phyloP scores from a whole-genome alignment of 2,888 invertebrate genomes.

The Drosophila prostipennis region DNA sequence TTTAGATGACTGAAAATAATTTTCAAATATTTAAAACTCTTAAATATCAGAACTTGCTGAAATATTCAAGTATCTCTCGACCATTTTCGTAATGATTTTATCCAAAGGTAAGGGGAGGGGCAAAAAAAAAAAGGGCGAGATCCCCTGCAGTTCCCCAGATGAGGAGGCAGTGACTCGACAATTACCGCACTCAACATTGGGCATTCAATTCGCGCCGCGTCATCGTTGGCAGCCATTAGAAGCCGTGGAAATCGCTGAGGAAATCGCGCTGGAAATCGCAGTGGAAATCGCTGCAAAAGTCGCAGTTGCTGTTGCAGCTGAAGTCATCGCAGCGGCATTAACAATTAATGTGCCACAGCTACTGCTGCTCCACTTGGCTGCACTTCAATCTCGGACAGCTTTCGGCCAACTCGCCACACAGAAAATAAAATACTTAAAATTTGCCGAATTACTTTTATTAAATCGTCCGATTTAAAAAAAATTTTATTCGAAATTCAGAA shows the following conservation, averaged over 20 bases:
- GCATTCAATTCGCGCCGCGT: slow-evolving; percentile 23
- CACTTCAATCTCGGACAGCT: slow-evolving; percentile 7
- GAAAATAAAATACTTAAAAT: neutral
- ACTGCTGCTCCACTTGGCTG: slow-evolving; percentile 15
- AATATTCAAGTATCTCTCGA: neutral
- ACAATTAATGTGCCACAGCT: slow-evolving; percentile 31
- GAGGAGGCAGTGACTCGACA: slow-evolving; percentile 20
- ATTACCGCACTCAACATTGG: slow-evolving; percentile 15
- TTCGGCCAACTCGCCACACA: neutral
- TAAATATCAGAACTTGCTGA: no score
- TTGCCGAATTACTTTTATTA: no score
- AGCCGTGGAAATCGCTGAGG: slow-evolving; percentile 3
- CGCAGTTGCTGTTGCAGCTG: slow-evolving; percentile 5
- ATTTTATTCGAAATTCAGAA: no score
- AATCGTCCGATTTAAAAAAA: no score
- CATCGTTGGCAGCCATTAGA: slow-evolving; percentile 11
- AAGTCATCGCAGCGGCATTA: slow-evolving; percentile 22
- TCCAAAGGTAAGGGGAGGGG: no score
- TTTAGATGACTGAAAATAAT: no score
- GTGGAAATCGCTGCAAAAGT: neutral
- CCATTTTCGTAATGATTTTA: neutral
- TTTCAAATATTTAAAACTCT: no score
- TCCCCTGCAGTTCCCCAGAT: neutral
- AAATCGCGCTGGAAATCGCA: neutral
- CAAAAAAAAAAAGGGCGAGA: neutral